phyloP scores from a whole-genome alignment of 1,140 invertebrate species.

The Stratiolaelaps scimitus region DNA sequence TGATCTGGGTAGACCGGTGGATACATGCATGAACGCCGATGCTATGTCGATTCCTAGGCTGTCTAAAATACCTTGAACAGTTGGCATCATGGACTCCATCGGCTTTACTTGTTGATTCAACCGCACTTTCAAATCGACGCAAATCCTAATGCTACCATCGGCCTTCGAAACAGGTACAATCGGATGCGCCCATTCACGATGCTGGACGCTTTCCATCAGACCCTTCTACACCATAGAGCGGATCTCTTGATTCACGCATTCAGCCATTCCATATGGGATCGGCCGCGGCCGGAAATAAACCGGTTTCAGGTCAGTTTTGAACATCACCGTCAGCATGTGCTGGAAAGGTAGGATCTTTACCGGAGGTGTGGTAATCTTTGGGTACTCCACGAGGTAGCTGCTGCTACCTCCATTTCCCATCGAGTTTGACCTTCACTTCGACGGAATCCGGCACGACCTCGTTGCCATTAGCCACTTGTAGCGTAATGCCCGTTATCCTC shows the following conservation, averaged over 20 bases:
- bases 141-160: neutral
- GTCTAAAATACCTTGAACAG: neutral
- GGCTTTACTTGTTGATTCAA: neutral
- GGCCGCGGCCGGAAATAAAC: neutral
- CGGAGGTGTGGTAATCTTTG: too few species aligned
- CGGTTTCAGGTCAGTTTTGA: neutral
- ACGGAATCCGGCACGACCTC: too few species aligned
- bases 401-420: too few species aligned
- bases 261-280: neutral
- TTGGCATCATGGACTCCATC: neutral
- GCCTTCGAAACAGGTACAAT: neutral
- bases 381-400: too few species aligned
- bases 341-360: too few species aligned
- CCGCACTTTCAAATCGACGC: constrained; percentile 2
- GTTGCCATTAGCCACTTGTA: too few species aligned
- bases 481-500: too few species aligned
- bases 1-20: neutral
- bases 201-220: neutral
- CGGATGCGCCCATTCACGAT: neutral
- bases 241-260: neutral
- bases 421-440: too few species aligned
- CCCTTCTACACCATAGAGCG: neutral
- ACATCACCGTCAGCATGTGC: too few species aligned
- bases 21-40: neutral
- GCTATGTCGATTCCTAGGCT: neutral